Evolutionary conservation across 1,140 invertebrate genomes (phyloP).

Genomic region (Bombus pascuorum): DNA sequence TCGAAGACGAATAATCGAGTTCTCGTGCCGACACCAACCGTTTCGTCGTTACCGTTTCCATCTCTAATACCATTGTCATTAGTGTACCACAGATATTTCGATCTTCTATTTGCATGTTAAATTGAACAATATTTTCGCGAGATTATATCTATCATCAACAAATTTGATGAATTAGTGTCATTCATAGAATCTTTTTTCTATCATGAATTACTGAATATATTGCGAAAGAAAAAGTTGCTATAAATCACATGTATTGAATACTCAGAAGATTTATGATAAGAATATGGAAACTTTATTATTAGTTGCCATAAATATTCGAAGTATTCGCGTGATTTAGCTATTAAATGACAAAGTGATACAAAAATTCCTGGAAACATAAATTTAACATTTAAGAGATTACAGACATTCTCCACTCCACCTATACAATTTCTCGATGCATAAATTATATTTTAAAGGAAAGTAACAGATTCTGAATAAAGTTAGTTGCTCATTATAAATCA

Average conservation of each 20-base stretch:
- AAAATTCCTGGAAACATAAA: background rate
- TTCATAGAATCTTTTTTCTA: background rate
- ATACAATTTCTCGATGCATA: too few relatives aligned
- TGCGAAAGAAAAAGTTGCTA: too few relatives aligned
- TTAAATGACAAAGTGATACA: background rate
- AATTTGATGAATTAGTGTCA: background rate
- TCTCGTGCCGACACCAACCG: background rate
- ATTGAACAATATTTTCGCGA: background rate
- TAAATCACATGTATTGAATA: too few relatives aligned
- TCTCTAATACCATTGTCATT: background rate
- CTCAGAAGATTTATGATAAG: background rate
- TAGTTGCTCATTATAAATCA: too few relatives aligned
- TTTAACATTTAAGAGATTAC: too few relatives aligned
- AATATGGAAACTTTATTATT: background rate
- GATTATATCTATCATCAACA: background rate
- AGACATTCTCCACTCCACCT: too few relatives aligned
- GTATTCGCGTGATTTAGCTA: background rate
- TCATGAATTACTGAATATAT: too few relatives aligned
- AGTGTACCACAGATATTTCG: background rate
- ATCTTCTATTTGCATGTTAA: background rate
- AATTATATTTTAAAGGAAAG: too few relatives aligned
- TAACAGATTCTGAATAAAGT: too few relatives aligned
- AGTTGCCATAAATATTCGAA: background rate
- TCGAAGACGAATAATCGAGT: constrained; percentile 12
- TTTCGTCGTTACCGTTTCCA: background rate